Base-by-base conservation (phyloP, 2,888 invertebrate genomes). In the Tribolium freemani region DNA sequence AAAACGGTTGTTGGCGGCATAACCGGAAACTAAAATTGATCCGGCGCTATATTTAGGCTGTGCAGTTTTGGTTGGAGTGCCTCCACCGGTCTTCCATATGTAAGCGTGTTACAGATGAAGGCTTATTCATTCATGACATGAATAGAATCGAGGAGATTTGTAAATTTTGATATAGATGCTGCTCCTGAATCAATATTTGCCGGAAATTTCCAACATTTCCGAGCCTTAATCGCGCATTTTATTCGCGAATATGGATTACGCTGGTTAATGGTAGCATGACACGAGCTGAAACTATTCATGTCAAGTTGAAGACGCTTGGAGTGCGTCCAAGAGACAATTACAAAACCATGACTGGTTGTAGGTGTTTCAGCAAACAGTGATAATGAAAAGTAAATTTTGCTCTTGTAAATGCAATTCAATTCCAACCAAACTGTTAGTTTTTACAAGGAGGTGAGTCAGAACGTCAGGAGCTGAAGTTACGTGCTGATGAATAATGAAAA, bases 291-390 rank as follows among this genome's bases (percentile, higher is more conserved):
- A 20, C 30, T 50, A 66, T 66, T 46, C 66, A 56, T 66, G 66
- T 66, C 66, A 66, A 66, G 66, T 66, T 66, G 66, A 66, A 66
- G 16, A 30, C 20, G 66, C 44, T 66, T 66, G 66, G 66, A 66
- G 6, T 20, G 38, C 38, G 30, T 63, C 63, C 63, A 63, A 51
- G 48, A 61, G 56, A 53, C 66, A 54, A 45, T 66, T 54, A 54
- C 54, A 66, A 44, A 66, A 54, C 21, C 48, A 61, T 38, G 8
- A n/a, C 38, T n/a, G 38, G 8, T 38, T 26, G 8, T 38, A 38
- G 38, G n/a, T 38, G 38, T 5, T 8, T 38, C 8, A 9, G n/a
- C 8, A 38, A 38, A 51, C 48, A 48, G 44, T 44, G 57, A 26
- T 30, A 54, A 30, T 30, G 30, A 30, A 54, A 54, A 10, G 11